Conservation (phyloP, 2,888 invertebrate species). For the Laspeyria flexula region DNA sequence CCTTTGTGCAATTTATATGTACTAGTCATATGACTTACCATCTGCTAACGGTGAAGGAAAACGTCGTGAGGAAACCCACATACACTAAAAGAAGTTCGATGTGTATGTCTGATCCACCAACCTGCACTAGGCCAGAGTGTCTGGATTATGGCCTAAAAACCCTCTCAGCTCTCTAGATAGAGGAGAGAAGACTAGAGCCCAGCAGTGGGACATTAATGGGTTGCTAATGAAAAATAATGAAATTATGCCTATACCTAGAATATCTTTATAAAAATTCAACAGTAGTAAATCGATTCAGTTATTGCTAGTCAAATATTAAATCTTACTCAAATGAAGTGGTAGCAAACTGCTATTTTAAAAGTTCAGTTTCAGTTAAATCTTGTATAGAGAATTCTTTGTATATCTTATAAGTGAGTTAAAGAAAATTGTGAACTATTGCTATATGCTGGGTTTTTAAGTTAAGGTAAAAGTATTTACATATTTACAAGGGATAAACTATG, state of each 20-base stretch:
- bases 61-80: too few relatives aligned
- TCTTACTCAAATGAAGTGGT: background rate
- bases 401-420: background rate
- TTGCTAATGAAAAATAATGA: too few relatives aligned
- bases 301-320: background rate
- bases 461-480: conserved; percentile 38
- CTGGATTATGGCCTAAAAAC: too few relatives aligned
- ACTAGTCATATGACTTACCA: too few relatives aligned
- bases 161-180: too few relatives aligned
- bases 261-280: background rate
- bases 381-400: background rate
- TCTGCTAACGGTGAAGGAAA: too few relatives aligned
- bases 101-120: too few relatives aligned
- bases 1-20: too few relatives aligned
- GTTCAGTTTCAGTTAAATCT: background rate
- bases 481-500: conserved; percentile 48
- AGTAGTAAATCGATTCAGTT: background rate
- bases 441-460: conserved; percentile 25
- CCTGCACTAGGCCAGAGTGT: too few relatives aligned
- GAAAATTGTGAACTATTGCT: conserved; percentile 11
- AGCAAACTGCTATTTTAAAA: background rate
- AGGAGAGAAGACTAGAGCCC: too few relatives aligned
- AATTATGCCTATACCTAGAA: background rate
- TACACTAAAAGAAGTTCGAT: too few relatives aligned
- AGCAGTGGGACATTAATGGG: too few relatives aligned